Base-by-base conservation (phyloP, 2,888 invertebrate species). In the Sphaeridia pumilis region DNA sequence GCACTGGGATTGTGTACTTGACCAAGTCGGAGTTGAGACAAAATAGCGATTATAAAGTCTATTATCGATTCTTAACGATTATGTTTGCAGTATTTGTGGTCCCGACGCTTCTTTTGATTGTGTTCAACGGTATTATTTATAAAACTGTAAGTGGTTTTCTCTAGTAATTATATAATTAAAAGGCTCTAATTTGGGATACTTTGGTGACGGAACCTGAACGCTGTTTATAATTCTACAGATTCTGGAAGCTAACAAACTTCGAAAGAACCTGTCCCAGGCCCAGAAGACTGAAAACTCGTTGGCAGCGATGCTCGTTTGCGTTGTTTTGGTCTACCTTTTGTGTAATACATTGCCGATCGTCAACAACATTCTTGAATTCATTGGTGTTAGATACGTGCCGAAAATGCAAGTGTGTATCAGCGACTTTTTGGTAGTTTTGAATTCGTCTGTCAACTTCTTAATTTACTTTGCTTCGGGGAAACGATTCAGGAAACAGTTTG, bases 401-500 rank as follows among this genome's bases (percentile, higher is more conserved):
- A 79, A 81, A 63, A 78, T 80, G 66, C 74, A 87, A 65, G 81
- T 88, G 46, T 83, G 84, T 67, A 77, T 79, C 34, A 88, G 87
- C 68, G 94, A 95, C 72, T 78, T 95, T 49, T 77, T 94, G 57
- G 92, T 95, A 50, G 93, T 90, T 57, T 82, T 95, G 69, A 95
- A 95, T 75, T 92, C 92, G 68, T 92, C 93, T 69, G 87, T 93
- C 56, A 95, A 95, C 73, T 94, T 95, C 70, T 81, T 95, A 60
- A 90, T 95, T 65, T 95, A 95, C 74, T 92, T 93, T 59, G 92
- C 92, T 60, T 93, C 95, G 70, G 95, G 95, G 2, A 88, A 93
- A 70, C 94, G 94, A 70, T 94, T 94, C 74, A 22, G 52, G 7
- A 36, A 36, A 25, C 28, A 47, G 25, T 52, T 52, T 43, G 5